Conservation (phyloP, 1,140 invertebrate species). For the Maniola jurtina region DNA sequence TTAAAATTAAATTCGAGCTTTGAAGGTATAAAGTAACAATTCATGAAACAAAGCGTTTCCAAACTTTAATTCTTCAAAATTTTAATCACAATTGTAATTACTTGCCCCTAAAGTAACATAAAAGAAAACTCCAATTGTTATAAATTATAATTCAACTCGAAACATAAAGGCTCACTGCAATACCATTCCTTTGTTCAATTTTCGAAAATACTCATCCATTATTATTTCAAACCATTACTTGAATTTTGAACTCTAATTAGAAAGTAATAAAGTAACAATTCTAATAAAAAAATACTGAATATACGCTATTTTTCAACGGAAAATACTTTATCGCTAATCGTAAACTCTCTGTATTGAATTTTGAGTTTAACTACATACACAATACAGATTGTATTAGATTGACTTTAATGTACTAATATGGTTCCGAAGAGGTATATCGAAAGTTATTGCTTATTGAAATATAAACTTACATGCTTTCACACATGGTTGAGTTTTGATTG, state of each 20-base stretch:
- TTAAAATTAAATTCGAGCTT: constrained; percentile 2
- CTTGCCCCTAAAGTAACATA: constrained; percentile 20
- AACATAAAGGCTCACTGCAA: constrained; percentile 24
- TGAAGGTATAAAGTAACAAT: constrained; percentile 15
- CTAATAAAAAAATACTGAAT: not conserved
- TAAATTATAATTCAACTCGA: constrained; percentile 25
- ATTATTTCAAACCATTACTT: constrained; percentile 3
- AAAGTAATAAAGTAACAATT: not conserved
- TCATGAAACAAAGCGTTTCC: constrained; percentile 12
- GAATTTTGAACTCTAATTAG: constrained; percentile 8
- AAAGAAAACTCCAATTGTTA: constrained; percentile 27
- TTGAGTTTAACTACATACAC: constrained; percentile 5
- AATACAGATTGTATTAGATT: constrained; percentile 13
- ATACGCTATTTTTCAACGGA: constrained; percentile 1
- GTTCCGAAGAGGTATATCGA: constrained; percentile 10
- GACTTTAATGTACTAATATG: not conserved
- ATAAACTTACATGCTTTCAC: constrained; percentile 15
- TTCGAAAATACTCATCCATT: constrained; percentile 25
- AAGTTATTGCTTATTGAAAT: constrained; percentile 19
- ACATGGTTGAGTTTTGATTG: constrained; percentile 23
- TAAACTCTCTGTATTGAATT: constrained; percentile 10
- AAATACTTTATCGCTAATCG: constrained; percentile 14
- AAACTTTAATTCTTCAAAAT: constrained; percentile 16
- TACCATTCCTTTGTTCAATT: constrained; percentile 23
- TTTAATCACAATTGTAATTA: constrained; percentile 22